phyloP scores from a whole-genome alignment of 2,888 invertebrate genomes.

The Nezara viridula region DNA sequence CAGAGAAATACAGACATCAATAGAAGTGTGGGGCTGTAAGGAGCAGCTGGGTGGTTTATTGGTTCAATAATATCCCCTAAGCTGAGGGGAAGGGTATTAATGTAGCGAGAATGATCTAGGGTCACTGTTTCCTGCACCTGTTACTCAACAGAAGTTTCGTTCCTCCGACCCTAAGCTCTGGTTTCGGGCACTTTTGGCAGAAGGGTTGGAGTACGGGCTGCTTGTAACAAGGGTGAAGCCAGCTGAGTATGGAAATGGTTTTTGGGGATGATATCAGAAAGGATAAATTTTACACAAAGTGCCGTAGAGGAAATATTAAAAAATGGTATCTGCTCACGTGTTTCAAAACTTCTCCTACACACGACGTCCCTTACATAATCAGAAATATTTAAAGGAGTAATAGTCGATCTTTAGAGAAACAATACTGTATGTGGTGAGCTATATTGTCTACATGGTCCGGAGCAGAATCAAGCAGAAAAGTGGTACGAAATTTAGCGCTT shows the following conservation, averaged over 20 bases:
- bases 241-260: neutral
- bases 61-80: neutral
- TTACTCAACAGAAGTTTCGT: neutral
- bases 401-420: no score
- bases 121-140: constrained; percentile 22
- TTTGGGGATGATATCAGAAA: neutral
- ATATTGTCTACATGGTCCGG: no score
- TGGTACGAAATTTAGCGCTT: no score
- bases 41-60: constrained; percentile 15
- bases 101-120: constrained; percentile 48
- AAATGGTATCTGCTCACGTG: no score
- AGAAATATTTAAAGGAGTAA: no score
- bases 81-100: neutral
- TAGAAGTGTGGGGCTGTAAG: neutral
- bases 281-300: neutral
- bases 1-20: neutral
- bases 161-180: neutral
- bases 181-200: neutral
- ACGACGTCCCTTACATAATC: no score
- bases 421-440: no score
- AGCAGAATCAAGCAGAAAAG: no score
- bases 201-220: neutral
- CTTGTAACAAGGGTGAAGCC: neutral
- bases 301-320: no score
- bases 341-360: no score